Percentiles rank a stretch among this genome's conserved stretches.
Conservation (phyloP, 2,888 invertebrate species). For the Dimorphilus gyrociliatus region DNA sequence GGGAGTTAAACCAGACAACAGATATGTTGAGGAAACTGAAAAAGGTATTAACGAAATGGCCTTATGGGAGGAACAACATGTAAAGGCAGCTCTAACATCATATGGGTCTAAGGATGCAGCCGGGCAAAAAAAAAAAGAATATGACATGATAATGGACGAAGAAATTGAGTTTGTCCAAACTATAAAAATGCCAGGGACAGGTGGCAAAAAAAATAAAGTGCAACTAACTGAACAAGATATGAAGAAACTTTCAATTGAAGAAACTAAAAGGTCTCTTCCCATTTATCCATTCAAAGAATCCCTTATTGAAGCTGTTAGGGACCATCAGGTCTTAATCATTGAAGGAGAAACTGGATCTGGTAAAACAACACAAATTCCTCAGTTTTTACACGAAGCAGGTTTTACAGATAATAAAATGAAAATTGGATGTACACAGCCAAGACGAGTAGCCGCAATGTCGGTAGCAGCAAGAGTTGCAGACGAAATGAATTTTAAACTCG, state of each 20-base stretch:
- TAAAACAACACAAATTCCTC: slow-evolving; percentile 46
- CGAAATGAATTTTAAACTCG: slow-evolving; percentile 89
- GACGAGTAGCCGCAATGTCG: slow-evolving; percentile 98
- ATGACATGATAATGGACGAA: slow-evolving; percentile 81
- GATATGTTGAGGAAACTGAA: slow-evolving; percentile 51
- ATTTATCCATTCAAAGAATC: slow-evolving; percentile 79
- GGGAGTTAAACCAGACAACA: slow-evolving; percentile 29
- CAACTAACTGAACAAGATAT: slow-evolving; percentile 52
- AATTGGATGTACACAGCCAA: slow-evolving; percentile 91
- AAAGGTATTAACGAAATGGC: slow-evolving; percentile 48
- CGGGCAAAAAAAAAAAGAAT: slow-evolving; percentile 46
- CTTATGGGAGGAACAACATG: slow-evolving; percentile 95
- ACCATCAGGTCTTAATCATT: slow-evolving; percentile 60
- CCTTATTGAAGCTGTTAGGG: slow-evolving; percentile 69
- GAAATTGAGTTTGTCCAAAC: slow-evolving; percentile 90
- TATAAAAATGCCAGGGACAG: slow-evolving; percentile 40
- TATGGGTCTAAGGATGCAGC: slow-evolving; percentile 78
- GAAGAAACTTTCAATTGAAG: slow-evolving; percentile 60
- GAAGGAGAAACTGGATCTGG: slow-evolving; percentile 62
- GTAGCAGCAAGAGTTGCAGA: slow-evolving; percentile 93
- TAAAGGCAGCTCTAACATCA: slow-evolving; percentile 73
- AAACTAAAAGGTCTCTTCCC: slow-evolving; percentile 78
- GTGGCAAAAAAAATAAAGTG: slow-evolving; percentile 39
- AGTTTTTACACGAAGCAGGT: slow-evolving; percentile 43
- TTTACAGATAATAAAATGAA: slow-evolving; percentile 49